phyloP scores from a whole-genome alignment of 2,113 vertebrate genomes.

The Lampris incognitus region DNA sequence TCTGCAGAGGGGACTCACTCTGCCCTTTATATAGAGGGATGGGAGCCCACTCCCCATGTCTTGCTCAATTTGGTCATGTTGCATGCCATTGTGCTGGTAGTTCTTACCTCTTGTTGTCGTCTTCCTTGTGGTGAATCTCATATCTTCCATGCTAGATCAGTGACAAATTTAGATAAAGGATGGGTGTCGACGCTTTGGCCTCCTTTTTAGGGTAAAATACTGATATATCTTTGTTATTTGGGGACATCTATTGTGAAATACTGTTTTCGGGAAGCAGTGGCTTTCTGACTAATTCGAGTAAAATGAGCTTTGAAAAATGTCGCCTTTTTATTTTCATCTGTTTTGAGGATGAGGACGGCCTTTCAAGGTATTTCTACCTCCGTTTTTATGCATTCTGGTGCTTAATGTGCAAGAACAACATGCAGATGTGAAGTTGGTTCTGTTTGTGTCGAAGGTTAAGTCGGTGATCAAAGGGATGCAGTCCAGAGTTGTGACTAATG shows the following conservation, averaged over 20 bases:
- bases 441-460: conserved; percentile 8
- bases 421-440: conserved; percentile 26
- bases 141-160: conserved; percentile 32
- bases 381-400: background rate
- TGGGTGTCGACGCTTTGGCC: background rate
- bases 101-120: conserved; percentile 49
- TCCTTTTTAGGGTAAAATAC: background rate
- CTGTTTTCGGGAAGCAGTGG: background rate
- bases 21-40: conserved; percentile 73
- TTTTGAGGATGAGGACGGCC: background rate
- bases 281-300: background rate
- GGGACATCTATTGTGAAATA: background rate
- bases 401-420: background rate
- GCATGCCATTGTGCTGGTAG: conserved; percentile 36
- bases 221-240: background rate
- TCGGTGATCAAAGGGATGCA: conserved; percentile 27
- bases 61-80: conserved; percentile 80
- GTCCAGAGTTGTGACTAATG: conserved; percentile 68
- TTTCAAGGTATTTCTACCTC: background rate
- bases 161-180: background rate
- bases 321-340: background rate
- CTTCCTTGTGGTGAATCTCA: conserved; percentile 43
- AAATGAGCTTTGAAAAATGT: too few species aligned
- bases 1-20: conserved; percentile 42
- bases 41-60: conserved; percentile 50